These are phyloP conservation scores for Patella vulgata DNA, from an alignment of 1,140 invertebrate genomes.

Conservation along the genomic window DNA sequence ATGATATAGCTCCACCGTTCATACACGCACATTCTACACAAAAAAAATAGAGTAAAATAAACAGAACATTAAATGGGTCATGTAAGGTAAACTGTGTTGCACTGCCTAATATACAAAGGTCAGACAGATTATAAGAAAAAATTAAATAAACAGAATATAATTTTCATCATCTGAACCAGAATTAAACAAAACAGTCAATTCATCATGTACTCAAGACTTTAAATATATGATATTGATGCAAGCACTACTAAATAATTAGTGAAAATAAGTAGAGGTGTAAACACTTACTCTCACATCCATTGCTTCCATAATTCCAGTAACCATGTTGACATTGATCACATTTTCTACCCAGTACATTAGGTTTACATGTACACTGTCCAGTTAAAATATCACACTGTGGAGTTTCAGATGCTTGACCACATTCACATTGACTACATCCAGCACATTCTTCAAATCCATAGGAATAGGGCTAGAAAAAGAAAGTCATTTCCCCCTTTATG, in stretches of 20 bases:
- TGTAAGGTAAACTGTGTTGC: no score
- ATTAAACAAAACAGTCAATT: not conserved
- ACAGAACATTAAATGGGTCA: not conserved
- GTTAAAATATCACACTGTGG: slow-evolving; percentile 85
- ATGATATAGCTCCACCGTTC: slow-evolving; percentile 65
- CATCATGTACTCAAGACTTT: not conserved
- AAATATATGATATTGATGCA: not conserved
- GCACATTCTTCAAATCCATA: slow-evolving; percentile 75
- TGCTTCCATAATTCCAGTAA: slow-evolving; percentile 89
- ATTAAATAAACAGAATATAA: no score
- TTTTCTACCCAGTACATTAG: slow-evolving; percentile 74
- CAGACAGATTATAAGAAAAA: no score
- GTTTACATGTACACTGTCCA: slow-evolving; percentile 86
- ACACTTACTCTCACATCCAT: slow-evolving; percentile 86
- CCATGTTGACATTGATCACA: slow-evolving; percentile 91
- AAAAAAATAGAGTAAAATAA: not conserved
- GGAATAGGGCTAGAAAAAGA: slow-evolving; percentile 66
- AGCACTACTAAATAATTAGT: not conserved
- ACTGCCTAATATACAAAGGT: no score
- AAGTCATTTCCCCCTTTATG: no score
- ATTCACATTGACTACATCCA: slow-evolving; percentile 87
- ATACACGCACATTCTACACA: slow-evolving; percentile 61
- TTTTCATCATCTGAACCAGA: no score
- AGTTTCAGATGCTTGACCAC: slow-evolving; percentile 80
- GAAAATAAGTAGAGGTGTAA: not conserved